phyloP scores from a whole-genome alignment of 2,888 invertebrate genomes.

The Branchipolynoe longqiensis region DNA sequence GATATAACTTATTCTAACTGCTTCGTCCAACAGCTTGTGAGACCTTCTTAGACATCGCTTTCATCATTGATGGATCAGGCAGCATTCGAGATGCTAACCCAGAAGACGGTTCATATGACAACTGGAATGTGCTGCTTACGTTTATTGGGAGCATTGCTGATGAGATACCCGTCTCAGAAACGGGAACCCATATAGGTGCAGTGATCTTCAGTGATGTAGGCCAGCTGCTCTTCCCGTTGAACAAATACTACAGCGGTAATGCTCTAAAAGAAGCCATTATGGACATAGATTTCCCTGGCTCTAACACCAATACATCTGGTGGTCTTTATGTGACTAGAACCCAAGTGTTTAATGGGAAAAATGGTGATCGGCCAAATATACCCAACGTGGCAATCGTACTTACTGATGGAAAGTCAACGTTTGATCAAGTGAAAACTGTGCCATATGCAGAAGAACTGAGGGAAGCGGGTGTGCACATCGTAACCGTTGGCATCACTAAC shows the following conservation, averaged over 20 bases:
- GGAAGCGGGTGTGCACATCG: constrained; percentile 20
- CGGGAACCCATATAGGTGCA: constrained; percentile 16
- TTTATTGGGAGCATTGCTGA: constrained; percentile 26
- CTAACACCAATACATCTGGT: constrained; percentile 41
- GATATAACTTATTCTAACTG: not conserved
- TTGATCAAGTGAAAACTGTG: constrained; percentile 17
- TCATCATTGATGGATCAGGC: constrained; percentile 40
- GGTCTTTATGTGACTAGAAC: constrained; percentile 8
- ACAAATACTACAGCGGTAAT: not conserved
- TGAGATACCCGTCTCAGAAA: not conserved
- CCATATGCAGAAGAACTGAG: constrained; percentile 26
- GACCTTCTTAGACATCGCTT: not conserved
- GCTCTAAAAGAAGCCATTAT: not conserved
- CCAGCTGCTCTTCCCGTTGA: not conserved
- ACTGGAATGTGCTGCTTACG: constrained; percentile 43
- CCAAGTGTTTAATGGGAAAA: not conserved
- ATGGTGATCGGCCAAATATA: constrained; percentile 33
- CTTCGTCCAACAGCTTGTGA: not conserved
- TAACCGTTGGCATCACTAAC: constrained; percentile 32
- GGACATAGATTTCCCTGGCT: constrained; percentile 3
- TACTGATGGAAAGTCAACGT: constrained; percentile 39
- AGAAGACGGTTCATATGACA: constrained; percentile 4
- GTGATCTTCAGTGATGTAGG: constrained; percentile 28
- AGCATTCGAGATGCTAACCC: constrained; percentile 48
- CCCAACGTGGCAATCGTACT: constrained; percentile 37